Conservation (phyloP, 1,140 invertebrate genomes). For the Hyles vespertilio region DNA sequence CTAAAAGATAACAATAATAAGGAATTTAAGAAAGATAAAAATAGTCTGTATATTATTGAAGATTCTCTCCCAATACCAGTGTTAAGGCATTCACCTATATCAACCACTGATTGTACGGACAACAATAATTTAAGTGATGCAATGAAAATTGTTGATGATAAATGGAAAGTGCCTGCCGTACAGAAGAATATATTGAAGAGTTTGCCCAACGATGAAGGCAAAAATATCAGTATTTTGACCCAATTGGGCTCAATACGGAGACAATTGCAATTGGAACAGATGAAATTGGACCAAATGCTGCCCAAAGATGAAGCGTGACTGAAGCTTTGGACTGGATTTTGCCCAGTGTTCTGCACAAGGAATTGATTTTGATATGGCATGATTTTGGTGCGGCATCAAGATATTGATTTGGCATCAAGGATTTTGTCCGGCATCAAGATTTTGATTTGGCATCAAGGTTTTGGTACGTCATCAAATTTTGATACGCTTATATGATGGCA, state of each 20-base stretch:
- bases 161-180: constrained; percentile 76
- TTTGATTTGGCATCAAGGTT: no score
- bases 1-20: no score
- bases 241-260: constrained; percentile 77
- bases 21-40: constrained; percentile 1
- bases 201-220: constrained; percentile 64
- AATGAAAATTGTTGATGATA: constrained; percentile 72
- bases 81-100: constrained; percentile 73
- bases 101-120: constrained; percentile 13
- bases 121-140: constrained; percentile 57
- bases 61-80: constrained; percentile 68
- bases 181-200: constrained; percentile 77
- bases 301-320: constrained; percentile 36
- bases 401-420: no score
- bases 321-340: no score
- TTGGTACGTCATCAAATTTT: no score
- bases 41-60: neutral
- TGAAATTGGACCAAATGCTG: constrained; percentile 71
- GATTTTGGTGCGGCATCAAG: no score
- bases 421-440: no score
- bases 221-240: constrained; percentile 73
- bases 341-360: no score
- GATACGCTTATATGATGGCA: no score
- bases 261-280: constrained; percentile 76
- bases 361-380: no score